Evolutionary conservation across 2,888 invertebrate genomes (phyloP), one percentile per base, ranked within the genome.

Genomic region (Alsophila aescularia): DNA sequence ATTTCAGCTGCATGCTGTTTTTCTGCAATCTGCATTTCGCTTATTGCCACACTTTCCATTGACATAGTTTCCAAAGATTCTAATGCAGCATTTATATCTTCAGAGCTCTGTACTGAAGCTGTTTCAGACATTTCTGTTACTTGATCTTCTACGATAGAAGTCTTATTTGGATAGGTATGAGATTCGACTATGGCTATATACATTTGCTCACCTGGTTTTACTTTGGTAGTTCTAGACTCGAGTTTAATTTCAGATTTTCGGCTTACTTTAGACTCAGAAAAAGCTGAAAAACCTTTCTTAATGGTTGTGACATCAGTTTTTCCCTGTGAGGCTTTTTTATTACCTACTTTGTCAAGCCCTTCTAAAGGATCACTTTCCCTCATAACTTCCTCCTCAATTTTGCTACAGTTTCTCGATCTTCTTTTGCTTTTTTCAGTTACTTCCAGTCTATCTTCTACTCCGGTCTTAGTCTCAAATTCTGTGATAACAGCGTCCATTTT

Each of bases 111-210:
- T 24, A 66, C 42, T 0, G 74, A 79, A n/a, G 75, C 69, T 15
- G 72, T 77, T 69, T 86, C 81, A 13, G 81, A 77, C 48, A 79
- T 69, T 59, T 81, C 81, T 5, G 41, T 21, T 0, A 18, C 49
- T 34, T 36, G 50, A 27, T 56, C 50, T 64, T 85, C 80, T 39
- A 87, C 77, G 41, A 91, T 85, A 1, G 83, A 81, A 41, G 90
- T 83, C 67, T 81, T 80, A 35, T 90, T 90, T 2, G 90, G 89
- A 16, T 85, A 90, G 5, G 87, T 84, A 50, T 91, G 91, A 3
- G 91, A 75, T 62, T 91, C 87, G n/a, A 90, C 90, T 29, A 85
- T 79, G 1, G 90, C 90, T 35, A 87, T 60, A 37, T 90, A 91
- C 43, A 75, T 87, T 53, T 79, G 81, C n/a, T 75, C 79, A 2